These are phyloP conservation scores for Leucosticte australis DNA, from an alignment of 2,113 vertebrate species.

Conservation along the genomic window DNA sequence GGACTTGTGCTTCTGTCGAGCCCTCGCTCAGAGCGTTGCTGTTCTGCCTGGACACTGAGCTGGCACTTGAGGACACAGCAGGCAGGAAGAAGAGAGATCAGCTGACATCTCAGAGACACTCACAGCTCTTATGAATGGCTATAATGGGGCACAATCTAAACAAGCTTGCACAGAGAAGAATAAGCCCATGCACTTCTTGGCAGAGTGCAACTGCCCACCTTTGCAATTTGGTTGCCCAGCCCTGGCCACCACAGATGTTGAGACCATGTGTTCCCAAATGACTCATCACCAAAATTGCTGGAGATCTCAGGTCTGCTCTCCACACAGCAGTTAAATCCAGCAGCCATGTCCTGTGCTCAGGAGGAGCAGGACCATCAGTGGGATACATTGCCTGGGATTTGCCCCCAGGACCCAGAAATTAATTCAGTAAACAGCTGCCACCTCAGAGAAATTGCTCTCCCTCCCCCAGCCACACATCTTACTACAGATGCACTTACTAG, in stretches of 20 bases:
- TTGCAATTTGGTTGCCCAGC: not conserved
- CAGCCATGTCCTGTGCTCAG: fast-evolving
- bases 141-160: too few species aligned
- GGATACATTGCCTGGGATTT: not conserved
- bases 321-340: not conserved
- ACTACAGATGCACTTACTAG: not conserved
- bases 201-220: not conserved
- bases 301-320: not conserved
- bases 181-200: not conserved
- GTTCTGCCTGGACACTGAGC: not conserved
- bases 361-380: not conserved
- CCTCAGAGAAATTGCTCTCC: not conserved
- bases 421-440: not conserved
- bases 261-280: not conserved
- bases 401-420: not conserved
- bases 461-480: fast-evolving
- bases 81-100: not conserved
- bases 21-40: not conserved
- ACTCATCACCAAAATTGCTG: not conserved
- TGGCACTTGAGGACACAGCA: not conserved
- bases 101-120: not conserved
- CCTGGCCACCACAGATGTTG: not conserved
- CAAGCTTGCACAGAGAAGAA: not conserved
- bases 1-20: fast-evolving
- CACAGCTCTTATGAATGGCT: not conserved